phyloP scores from a whole-genome alignment of 2,113 vertebrate species.

The Suncus etruscus region DNA sequence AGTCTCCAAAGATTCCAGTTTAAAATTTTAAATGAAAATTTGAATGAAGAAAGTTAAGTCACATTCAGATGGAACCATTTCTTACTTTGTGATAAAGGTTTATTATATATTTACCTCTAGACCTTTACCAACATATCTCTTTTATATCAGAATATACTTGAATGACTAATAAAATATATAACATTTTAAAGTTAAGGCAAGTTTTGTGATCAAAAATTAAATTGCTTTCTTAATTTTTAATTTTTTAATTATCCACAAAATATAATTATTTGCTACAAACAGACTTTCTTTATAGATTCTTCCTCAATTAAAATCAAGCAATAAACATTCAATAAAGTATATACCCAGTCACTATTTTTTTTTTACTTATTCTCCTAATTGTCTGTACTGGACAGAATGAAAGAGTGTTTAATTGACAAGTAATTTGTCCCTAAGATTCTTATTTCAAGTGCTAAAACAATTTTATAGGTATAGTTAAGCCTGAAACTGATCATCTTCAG shows the following conservation, averaged over 20 bases:
- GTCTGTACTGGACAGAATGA: background rate
- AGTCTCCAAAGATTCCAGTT: background rate
- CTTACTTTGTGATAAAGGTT: background rate
- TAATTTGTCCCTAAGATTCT: background rate
- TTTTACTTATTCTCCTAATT: background rate
- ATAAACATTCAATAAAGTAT: background rate
- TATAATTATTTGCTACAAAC: background rate
- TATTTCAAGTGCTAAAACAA: background rate
- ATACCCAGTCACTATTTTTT: background rate
- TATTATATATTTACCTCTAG: no score
- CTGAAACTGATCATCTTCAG: background rate
- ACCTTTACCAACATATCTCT: background rate
- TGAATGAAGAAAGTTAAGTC: background rate
- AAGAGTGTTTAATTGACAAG: background rate
- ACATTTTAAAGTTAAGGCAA: background rate
- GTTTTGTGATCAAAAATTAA: no score
- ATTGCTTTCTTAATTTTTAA: no score
- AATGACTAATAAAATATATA: background rate
- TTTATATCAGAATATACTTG: background rate
- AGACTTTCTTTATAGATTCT: background rate
- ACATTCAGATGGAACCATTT: background rate
- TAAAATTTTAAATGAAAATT: slow-evolving; percentile 4
- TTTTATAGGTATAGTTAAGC: no score
- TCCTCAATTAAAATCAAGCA: background rate
- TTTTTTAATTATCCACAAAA: no score